Percentiles rank a stretch among this genome's conserved stretches.
These are phyloP conservation scores for Trichonephila clavipes DNA, from an alignment of 1,140 invertebrate species.

Conservation along the genomic window DNA sequence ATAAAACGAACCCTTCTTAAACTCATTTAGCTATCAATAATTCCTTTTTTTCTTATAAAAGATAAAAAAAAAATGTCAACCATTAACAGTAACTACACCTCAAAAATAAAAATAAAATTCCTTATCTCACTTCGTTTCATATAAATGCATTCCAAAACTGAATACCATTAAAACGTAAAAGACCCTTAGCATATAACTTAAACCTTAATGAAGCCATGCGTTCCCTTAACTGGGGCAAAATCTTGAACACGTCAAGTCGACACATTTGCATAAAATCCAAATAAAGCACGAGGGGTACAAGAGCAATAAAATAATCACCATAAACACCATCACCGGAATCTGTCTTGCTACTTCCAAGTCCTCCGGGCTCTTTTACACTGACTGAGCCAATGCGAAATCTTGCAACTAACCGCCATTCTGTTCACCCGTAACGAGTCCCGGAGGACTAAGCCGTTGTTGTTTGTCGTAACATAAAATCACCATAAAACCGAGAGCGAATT, in stretches of 20 bases:
- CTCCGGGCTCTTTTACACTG: background rate
- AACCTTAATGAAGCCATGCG: conserved; percentile 4
- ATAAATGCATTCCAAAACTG: background rate
- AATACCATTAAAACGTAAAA: background rate
- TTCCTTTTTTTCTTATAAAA: too few species aligned
- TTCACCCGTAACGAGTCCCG: background rate
- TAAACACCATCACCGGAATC: conserved; percentile 8
- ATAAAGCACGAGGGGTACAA: background rate
- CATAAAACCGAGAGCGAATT: background rate
- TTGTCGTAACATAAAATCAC: conserved; percentile 36
- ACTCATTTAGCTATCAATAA: too few species aligned
- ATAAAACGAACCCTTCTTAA: too few species aligned
- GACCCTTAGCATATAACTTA: background rate
- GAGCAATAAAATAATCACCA: conserved; percentile 27
- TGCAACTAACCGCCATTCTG: background rate
- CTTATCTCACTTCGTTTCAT: background rate
- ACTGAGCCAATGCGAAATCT: background rate
- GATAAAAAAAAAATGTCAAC: too few species aligned
- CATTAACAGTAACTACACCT: too few species aligned
- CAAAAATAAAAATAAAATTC: too few species aligned
- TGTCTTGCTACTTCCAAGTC: background rate
- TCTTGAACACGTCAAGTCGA: background rate
- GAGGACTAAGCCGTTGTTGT: background rate
- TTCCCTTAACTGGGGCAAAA: background rate
- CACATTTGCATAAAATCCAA: conserved; percentile 39